phyloP scores from a whole-genome alignment of 2,797 vertebrate species.

The Aulostomus chinensis region DNA sequence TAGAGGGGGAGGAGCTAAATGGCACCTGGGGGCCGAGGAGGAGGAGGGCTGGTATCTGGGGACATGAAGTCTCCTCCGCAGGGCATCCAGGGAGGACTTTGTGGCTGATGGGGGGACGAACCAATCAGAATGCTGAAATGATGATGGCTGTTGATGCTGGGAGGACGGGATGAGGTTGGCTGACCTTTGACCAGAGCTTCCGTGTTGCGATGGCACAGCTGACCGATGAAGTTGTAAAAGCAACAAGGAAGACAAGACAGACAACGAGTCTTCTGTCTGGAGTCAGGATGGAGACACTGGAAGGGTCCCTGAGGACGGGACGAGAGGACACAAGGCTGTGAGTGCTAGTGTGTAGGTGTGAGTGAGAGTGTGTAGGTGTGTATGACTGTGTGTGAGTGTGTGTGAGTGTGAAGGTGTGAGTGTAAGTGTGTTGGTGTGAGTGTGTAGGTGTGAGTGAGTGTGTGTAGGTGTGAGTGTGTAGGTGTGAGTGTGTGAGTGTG shows the following conservation, averaged over 20 bases:
- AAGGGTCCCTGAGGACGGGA: constrained; percentile 72
- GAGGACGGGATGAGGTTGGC: neutral
- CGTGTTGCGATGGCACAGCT: constrained; percentile 83
- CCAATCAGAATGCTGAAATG: neutral
- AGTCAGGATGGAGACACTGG: constrained; percentile 76
- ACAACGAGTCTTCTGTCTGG: constrained; percentile 84
- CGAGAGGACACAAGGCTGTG: neutral
- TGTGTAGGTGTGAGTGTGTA: too few relatives aligned
- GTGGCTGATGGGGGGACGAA: constrained; percentile 65
- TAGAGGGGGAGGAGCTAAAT: constrained; percentile 61
- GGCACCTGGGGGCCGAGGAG: constrained; percentile 10
- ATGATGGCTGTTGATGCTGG: neutral
- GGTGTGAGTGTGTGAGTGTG: too few relatives aligned
- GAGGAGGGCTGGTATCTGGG: constrained; percentile 56
- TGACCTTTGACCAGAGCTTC: constrained; percentile 83
- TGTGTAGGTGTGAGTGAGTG: too few relatives aligned
- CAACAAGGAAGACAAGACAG: constrained; percentile 81
- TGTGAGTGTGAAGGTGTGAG: too few relatives aligned
- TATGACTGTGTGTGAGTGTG: neutral
- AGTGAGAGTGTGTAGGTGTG: neutral
- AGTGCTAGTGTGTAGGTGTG: neutral
- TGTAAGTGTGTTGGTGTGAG: too few relatives aligned
- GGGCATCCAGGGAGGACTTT: constrained; percentile 78
- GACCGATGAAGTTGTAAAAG: constrained; percentile 82
- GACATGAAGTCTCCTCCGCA: constrained; percentile 74